Conservation (phyloP, 2,888 invertebrate species). For the Mamestra brassicae region DNA sequence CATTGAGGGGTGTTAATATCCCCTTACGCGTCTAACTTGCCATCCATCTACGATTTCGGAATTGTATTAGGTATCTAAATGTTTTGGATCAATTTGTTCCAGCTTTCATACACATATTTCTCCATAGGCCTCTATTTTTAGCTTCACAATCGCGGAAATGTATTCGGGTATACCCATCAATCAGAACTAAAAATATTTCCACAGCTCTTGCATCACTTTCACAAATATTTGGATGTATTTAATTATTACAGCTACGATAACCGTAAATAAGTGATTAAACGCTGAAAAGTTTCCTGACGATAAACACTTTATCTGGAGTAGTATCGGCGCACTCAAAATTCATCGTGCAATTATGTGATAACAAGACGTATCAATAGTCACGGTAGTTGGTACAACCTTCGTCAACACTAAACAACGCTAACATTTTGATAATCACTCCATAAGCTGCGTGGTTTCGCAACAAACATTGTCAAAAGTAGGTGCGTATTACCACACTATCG, state of each 20-base stretch:
- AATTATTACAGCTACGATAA: conserved; percentile 52
- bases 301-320: conserved; percentile 77
- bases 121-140: conserved; percentile 42
- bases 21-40: conserved; percentile 2
- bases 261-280: conserved; percentile 67
- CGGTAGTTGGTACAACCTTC: conserved; percentile 78
- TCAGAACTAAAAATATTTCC: conserved; percentile 37
- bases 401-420: conserved; percentile 44
- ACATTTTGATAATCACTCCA: conserved; percentile 54
- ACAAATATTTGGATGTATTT: conserved; percentile 44
- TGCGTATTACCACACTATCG: conserved; percentile 10
- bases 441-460: conserved; percentile 34
- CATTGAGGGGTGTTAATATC: conserved; percentile 31
- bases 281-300: conserved; percentile 74
- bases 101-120: conserved; percentile 14
- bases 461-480: conserved; percentile 10
- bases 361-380: conserved; percentile 71
- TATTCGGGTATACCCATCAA: conserved; percentile 24
- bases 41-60: not conserved
- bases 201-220: conserved; percentile 34
- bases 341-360: conserved; percentile 79
- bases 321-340: conserved; percentile 72
- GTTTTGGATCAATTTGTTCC: not conserved
- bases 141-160: conserved; percentile 20
- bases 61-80: not conserved